These are phyloP conservation scores for Scrobipalpa costella DNA, from an alignment of 2,888 invertebrate species.

Conservation along the genomic window DNA sequence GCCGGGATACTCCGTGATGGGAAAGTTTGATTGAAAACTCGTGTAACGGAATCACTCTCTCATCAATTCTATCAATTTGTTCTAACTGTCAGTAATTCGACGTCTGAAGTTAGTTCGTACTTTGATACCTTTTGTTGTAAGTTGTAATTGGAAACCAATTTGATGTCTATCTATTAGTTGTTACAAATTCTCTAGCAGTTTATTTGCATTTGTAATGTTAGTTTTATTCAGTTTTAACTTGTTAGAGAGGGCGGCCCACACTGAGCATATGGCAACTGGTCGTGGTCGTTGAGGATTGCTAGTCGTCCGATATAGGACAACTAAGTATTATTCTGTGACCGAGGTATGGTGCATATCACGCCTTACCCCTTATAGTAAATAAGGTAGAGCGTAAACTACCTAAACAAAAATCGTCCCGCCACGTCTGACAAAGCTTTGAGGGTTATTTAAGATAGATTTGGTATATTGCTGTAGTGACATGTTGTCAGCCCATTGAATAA, in stretches of 20 bases:
- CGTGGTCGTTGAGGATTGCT: too few species aligned
- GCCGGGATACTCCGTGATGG: background rate
- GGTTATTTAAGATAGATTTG: too few species aligned
- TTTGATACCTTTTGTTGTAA: background rate
- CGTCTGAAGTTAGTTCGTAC: constrained; percentile 17
- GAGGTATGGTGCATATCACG: too few species aligned
- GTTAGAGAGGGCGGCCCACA: background rate
- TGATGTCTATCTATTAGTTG: background rate
- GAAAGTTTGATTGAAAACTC: constrained; percentile 27
- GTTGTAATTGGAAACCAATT: background rate
- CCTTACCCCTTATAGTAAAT: too few species aligned
- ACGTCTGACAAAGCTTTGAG: too few species aligned
- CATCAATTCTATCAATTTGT: constrained; percentile 23
- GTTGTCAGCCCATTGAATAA: too few species aligned
- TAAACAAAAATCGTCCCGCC: too few species aligned
- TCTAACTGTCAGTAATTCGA: constrained; percentile 13
- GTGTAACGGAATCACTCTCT: constrained; percentile 17
- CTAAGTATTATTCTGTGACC: too few species aligned
- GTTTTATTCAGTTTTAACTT: background rate
- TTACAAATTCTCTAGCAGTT: background rate
- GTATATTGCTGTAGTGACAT: too few species aligned
- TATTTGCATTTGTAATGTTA: background rate
- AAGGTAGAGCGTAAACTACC: too few species aligned
- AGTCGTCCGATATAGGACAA: too few species aligned
- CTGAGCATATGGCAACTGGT: background rate